These are phyloP conservation scores for Elymnias hypermnestra DNA, from an alignment of 1,140 invertebrate genomes.

Conservation along the genomic window DNA sequence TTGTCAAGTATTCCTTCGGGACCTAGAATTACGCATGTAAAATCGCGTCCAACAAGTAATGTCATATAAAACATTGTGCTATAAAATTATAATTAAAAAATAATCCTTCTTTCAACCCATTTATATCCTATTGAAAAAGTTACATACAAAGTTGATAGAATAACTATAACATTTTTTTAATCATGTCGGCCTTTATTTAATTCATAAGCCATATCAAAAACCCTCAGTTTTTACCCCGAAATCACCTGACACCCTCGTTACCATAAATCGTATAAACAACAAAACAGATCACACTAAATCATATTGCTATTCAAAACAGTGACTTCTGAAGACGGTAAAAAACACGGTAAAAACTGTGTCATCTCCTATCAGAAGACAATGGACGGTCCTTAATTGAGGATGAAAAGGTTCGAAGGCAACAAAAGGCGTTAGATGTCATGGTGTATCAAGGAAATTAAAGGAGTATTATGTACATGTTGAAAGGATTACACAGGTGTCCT, in stretches of 20 bases:
- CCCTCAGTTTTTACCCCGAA: conserved; percentile 10
- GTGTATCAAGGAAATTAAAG: conserved; percentile 67
- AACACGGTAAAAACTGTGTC: conserved; percentile 48
- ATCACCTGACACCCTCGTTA: conserved; percentile 41
- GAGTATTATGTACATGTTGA: conserved; percentile 62
- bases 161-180: not conserved
- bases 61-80: too few relatives aligned
- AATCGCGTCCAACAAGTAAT: too few relatives aligned
- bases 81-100: too few relatives aligned
- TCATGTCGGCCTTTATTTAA: not conserved
- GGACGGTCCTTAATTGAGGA: conserved; percentile 54
- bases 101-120: too few relatives aligned
- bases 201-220: conserved; percentile 3
- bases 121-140: too few relatives aligned
- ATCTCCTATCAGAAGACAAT: conserved; percentile 59
- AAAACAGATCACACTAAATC: conserved; percentile 60
- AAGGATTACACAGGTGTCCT: conserved; percentile 70
- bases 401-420: conserved; percentile 42
- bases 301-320: conserved; percentile 62
- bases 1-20: too few relatives aligned
- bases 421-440: conserved; percentile 66
- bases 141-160: too few relatives aligned
- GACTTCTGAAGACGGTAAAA: conserved; percentile 42
- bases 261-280: conserved; percentile 60
- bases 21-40: too few relatives aligned